These are phyloP conservation scores for Aplysia californica DNA, from an alignment of 1,140 invertebrate species.

Conservation along the genomic window DNA sequence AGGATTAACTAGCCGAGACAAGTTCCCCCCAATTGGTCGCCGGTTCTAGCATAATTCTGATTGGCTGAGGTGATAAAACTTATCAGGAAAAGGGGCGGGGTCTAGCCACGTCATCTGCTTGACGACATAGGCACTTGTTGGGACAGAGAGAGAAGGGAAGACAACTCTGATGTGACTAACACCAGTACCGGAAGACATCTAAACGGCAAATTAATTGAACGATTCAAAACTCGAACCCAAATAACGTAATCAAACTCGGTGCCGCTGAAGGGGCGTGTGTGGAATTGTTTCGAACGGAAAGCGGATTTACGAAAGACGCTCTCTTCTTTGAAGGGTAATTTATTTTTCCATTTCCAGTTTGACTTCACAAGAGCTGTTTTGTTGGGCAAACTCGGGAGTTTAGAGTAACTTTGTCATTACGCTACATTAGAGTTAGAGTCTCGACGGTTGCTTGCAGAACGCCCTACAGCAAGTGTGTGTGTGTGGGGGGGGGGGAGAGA, in stretches of 20 bases:
- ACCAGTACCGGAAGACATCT: background rate
- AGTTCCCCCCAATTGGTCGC: background rate
- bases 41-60: background rate
- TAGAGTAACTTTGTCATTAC: slow-evolving; percentile 12
- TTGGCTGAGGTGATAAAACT: background rate
- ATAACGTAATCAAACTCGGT: background rate
- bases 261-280: background rate
- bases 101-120: background rate
- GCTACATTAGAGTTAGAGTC: no score
- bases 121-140: background rate
- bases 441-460: no score
- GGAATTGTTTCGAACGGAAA: background rate
- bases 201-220: background rate
- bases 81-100: background rate
- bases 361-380: background rate
- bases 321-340: background rate
- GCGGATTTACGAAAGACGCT: background rate
- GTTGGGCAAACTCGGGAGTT: background rate
- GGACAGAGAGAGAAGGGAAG: background rate
- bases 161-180: background rate
- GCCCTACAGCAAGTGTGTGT: no score
- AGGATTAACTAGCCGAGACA: background rate
- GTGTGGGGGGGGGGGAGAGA: no score
- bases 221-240: background rate
- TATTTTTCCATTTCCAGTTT: background rate